These are phyloP conservation scores for Taenioides sp. DNA, from an alignment of 2,797 vertebrate genomes.

Conservation along the genomic window DNA sequence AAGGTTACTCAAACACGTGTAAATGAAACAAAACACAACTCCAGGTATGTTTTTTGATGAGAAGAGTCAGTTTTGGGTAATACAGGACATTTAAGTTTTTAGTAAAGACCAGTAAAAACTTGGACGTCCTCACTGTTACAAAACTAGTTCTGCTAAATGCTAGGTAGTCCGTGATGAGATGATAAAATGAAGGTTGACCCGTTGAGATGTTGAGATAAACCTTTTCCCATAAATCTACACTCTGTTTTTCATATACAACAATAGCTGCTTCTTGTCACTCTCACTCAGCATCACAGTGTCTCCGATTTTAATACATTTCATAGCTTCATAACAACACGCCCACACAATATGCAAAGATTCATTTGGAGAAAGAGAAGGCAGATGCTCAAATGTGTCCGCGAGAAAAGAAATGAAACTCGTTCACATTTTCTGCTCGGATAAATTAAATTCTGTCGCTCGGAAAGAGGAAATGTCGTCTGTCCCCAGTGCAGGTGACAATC, in stretches of 20 bases:
- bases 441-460: constrained; percentile 27
- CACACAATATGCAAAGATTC: not conserved
- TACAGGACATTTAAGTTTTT: too few relatives aligned
- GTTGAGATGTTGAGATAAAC: constrained; percentile 20
- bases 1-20: too few relatives aligned
- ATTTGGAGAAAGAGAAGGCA: not conserved
- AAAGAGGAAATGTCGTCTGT: constrained; percentile 12
- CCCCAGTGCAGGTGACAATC: constrained; percentile 10
- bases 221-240: constrained; percentile 1
- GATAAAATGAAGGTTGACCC: constrained; percentile 30
- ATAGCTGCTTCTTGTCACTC: not conserved
- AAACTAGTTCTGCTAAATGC: too few relatives aligned
- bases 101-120: too few relatives aligned
- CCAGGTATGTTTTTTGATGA: too few relatives aligned
- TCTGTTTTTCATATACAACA: constrained; percentile 13
- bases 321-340: not conserved
- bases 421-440: constrained; percentile 11
- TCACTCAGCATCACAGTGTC: constrained; percentile 4
- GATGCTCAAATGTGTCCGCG: constrained; percentile 17
- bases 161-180: constrained; percentile 15
- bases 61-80: too few relatives aligned
- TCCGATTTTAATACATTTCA: constrained; percentile 1
- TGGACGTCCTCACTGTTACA: too few relatives aligned
- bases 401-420: constrained; percentile 11
- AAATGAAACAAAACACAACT: too few relatives aligned